Evolutionary conservation across 1,140 invertebrate species (phyloP).

Genomic region (Drosophila takahashii): DNA sequence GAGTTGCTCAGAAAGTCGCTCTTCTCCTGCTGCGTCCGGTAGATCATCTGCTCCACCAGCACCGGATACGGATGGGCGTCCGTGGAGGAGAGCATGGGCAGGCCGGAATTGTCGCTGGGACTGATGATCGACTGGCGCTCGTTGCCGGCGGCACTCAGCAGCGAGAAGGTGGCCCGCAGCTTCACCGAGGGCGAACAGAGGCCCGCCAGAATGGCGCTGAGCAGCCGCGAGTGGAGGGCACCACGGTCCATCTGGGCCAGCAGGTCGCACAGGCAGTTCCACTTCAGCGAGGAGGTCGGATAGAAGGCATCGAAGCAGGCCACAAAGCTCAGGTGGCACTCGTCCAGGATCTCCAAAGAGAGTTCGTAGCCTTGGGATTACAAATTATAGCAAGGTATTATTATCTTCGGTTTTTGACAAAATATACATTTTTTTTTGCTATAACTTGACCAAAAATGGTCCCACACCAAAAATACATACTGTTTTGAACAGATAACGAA

Average conservation of each 20-base stretch:
- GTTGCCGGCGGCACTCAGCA: constrained; percentile 84
- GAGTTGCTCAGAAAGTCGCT: constrained; percentile 84
- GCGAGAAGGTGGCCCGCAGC: constrained; percentile 91
- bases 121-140: constrained; percentile 87
- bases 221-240: constrained; percentile 86
- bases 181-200: constrained; percentile 92
- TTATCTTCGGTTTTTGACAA: too few species aligned
- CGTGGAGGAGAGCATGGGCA: constrained; percentile 89
- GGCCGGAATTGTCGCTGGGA: constrained; percentile 89
- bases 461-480: too few species aligned
- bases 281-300: constrained; percentile 96
- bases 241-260: constrained; percentile 91
- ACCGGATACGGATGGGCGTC: constrained; percentile 92
- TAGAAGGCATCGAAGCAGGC: constrained; percentile 98
- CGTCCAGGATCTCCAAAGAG: constrained; percentile 91
- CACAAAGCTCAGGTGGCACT: constrained; percentile 96
- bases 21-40: constrained; percentile 88
- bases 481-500: too few species aligned
- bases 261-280: constrained; percentile 95
- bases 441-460: too few species aligned
- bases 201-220: constrained; percentile 93
- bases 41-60: constrained; percentile 92
- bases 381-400: too few species aligned
- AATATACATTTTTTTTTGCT: too few species aligned
- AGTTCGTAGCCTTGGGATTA: constrained; percentile 85